phyloP scores from a whole-genome alignment of 2,797 vertebrate species.

The Anguilla marmorata region DNA sequence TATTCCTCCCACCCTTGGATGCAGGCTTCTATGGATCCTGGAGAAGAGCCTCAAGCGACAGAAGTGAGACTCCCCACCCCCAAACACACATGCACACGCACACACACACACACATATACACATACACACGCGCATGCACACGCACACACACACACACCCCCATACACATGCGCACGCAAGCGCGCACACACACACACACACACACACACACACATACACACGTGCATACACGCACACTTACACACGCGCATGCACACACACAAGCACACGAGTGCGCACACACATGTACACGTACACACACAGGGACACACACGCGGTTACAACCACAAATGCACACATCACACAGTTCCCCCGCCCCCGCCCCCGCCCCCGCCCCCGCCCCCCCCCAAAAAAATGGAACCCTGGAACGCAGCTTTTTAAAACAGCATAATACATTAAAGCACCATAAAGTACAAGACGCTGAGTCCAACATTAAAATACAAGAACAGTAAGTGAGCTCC shows the following conservation, averaged over 20 bases:
- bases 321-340: slow-evolving; percentile 57
- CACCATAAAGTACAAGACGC: slow-evolving; percentile 58
- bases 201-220: neutral
- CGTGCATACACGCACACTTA: no score
- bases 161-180: no score
- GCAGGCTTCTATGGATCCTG: slow-evolving; percentile 68
- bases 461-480: slow-evolving; percentile 57
- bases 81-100: slow-evolving; percentile 19
- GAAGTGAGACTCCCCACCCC: slow-evolving; percentile 55
- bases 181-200: slow-evolving; percentile 13
- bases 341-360: slow-evolving; percentile 48
- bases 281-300: slow-evolving; percentile 38
- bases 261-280: neutral
- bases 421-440: slow-evolving; percentile 76
- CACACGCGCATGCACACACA: no score
- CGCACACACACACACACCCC: neutral
- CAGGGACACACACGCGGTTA: slow-evolving; percentile 37
- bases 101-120: slow-evolving; percentile 30
- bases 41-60: slow-evolving; percentile 66
- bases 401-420: slow-evolving; percentile 60
- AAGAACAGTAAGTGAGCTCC: slow-evolving; percentile 64
- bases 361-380: no score
- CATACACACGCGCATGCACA: neutral
- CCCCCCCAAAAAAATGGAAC: slow-evolving; percentile 40
- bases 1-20: slow-evolving; percentile 68